These are phyloP conservation scores for Thunnus maccoyii DNA, from an alignment of 2,113 vertebrate genomes.

Conservation along the genomic window DNA sequence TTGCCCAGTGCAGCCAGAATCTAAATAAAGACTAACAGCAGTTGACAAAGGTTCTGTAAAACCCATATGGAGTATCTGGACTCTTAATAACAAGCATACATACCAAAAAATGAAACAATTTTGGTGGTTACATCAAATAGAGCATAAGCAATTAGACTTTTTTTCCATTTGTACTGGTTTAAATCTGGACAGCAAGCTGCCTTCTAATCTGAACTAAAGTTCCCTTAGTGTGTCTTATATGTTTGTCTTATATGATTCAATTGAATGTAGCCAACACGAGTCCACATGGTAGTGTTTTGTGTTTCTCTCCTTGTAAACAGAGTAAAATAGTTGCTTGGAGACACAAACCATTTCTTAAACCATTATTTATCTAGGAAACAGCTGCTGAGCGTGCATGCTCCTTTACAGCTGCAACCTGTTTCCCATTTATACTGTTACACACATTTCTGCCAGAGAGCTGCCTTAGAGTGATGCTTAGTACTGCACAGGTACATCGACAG, in stretches of 20 bases:
- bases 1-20: conserved; percentile 45
- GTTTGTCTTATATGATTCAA: conserved; percentile 7
- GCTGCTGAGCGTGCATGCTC: conserved; percentile 52
- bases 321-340: conserved; percentile 51
- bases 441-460: neutral
- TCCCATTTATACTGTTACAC: neutral
- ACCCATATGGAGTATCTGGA: conserved; percentile 6
- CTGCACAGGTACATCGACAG: conserved; percentile 1
- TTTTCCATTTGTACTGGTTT: neutral
- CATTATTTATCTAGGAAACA: conserved; percentile 52
- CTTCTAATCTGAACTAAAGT: neutral
- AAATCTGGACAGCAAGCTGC: neutral
- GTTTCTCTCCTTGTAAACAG: conserved; percentile 39
- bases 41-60: conserved; percentile 26
- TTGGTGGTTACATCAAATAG: neutral
- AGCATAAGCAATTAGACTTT: neutral
- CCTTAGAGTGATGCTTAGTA: neutral
- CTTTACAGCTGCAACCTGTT: conserved; percentile 25
- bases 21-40: conserved; percentile 48
- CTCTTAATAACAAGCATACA: neutral
- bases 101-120: neutral
- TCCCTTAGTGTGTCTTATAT: conserved; percentile 12
- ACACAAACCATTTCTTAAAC: conserved; percentile 53
- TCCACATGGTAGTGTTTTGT: conserved; percentile 28
- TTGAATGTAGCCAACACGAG: conserved; percentile 27